A percentile compares a stretch with the other conserved stretches of the same genome.
These are phyloP conservation scores for Diplazon laetatorius DNA, from an alignment of 2,888 invertebrate species.

Conservation along the genomic window DNA sequence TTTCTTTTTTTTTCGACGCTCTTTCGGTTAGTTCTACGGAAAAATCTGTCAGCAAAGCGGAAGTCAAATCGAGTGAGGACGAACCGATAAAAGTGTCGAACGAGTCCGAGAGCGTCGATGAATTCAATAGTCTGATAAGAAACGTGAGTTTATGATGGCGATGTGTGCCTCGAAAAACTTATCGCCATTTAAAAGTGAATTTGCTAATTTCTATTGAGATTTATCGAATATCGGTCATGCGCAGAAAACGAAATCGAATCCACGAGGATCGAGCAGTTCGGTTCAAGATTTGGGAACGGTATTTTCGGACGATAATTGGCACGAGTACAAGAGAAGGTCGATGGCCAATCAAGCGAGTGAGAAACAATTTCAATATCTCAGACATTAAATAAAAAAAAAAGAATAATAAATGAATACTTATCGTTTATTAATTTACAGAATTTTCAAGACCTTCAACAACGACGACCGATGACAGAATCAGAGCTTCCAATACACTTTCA, in stretches of 20 bases:
- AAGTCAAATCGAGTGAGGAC: not conserved
- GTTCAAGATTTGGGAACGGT: slow-evolving; percentile 70
- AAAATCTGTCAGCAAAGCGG: slow-evolving; percentile 13
- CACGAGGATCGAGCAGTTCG: slow-evolving; percentile 65
- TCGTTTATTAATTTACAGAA: slow-evolving; percentile 3
- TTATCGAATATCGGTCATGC: not conserved
- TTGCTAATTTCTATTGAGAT: not conserved
- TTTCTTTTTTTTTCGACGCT: slow-evolving; percentile 18
- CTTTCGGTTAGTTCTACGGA: slow-evolving; percentile 2
- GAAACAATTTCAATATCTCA: not conserved
- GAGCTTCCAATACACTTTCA: slow-evolving; percentile 11
- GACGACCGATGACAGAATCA: not conserved
- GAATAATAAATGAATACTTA: too few relatives aligned
- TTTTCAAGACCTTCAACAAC: not conserved
- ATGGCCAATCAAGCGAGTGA: slow-evolving; percentile 47
- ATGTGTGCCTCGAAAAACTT: not conserved
- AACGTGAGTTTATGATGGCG: slow-evolving; percentile 57
- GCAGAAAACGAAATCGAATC: slow-evolving; percentile 47
- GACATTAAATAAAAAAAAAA: too few relatives aligned
- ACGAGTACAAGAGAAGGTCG: slow-evolving; percentile 68
- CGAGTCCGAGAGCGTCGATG: slow-evolving; percentile 65
- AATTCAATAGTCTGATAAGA: slow-evolving; percentile 70
- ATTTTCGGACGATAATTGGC: slow-evolving; percentile 72
- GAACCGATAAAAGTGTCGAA: not conserved
- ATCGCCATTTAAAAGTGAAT: slow-evolving; percentile 7